Conservation (phyloP, 2,113 vertebrate species). For the Girardinichthys multiradiatus region DNA sequence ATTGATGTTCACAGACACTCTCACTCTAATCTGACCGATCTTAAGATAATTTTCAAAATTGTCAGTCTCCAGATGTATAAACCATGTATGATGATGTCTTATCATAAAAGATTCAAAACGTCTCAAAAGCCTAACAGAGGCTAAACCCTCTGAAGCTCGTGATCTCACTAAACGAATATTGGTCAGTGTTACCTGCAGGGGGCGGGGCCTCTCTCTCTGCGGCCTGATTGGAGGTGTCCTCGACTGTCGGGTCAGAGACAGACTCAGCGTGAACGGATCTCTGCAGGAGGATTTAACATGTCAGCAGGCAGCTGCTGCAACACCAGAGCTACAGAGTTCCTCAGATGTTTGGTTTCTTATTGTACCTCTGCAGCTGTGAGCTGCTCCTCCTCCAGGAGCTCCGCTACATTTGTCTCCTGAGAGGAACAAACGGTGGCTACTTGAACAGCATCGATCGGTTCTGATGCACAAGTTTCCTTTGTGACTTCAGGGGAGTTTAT, state of each 20-base stretch:
- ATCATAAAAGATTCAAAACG: too few species aligned
- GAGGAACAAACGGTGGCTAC: background rate
- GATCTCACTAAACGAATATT: too few species aligned
- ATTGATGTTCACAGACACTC: background rate
- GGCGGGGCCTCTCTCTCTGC: constrained; percentile 37
- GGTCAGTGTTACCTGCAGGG: constrained; percentile 40
- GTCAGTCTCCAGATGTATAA: background rate
- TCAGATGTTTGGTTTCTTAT: background rate
- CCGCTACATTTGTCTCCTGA: background rate
- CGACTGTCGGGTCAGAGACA: background rate
- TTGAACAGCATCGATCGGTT: constrained; percentile 25
- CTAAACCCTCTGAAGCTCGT: too few species aligned
- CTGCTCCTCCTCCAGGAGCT: background rate
- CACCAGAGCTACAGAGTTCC: background rate
- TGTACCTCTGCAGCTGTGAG: constrained; percentile 22
- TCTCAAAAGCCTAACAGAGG: too few species aligned
- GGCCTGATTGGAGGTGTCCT: constrained; percentile 30
- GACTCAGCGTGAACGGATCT: background rate
- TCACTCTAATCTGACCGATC: too few species aligned
- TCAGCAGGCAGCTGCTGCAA: constrained; percentile 20
- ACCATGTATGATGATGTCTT: background rate
- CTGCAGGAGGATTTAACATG: constrained; percentile 28
- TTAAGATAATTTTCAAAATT: background rate
- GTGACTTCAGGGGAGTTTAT: background rate
- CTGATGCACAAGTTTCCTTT: constrained; percentile 2